These are phyloP conservation scores for Prorops nasuta DNA, from an alignment of 1,140 invertebrate genomes.

Conservation along the genomic window DNA sequence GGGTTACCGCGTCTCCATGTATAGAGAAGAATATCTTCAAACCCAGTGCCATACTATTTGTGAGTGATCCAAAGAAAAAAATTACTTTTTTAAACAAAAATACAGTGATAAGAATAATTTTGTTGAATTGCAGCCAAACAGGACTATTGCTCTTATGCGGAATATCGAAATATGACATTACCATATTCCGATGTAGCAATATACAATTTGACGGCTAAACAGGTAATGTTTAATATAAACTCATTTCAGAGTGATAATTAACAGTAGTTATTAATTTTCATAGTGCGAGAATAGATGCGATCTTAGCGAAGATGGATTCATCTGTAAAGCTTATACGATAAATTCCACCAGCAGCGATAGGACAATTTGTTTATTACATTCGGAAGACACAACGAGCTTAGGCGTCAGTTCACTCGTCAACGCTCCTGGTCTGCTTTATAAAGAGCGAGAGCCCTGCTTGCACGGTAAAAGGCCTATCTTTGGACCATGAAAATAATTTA, in stretches of 20 bases:
- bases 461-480: slow-evolving; percentile 48
- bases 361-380: slow-evolving; percentile 49
- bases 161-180: slow-evolving; percentile 44
- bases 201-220: background rate
- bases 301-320: slow-evolving; percentile 50
- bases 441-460: slow-evolving; percentile 58
- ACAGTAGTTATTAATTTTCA: slow-evolving; percentile 4
- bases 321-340: slow-evolving; percentile 54
- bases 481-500: background rate
- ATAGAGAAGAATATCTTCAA: slow-evolving; percentile 51
- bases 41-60: slow-evolving; percentile 51
- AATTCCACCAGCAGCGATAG: slow-evolving; percentile 25
- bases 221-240: background rate
- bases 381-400: slow-evolving; percentile 51
- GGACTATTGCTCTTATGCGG: slow-evolving; percentile 52
- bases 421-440: slow-evolving; percentile 49
- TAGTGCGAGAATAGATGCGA: slow-evolving; percentile 59
- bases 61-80: slow-evolving; percentile 31
- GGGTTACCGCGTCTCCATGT: slow-evolving; percentile 44
- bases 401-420: slow-evolving; percentile 47
- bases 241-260: background rate
- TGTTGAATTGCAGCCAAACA: slow-evolving; percentile 29
- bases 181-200: slow-evolving; percentile 45
- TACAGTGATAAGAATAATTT: background rate
- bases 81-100: too few species aligned